Conservation (phyloP, 2,888 invertebrate genomes). For the Andrena bucephala region DNA sequence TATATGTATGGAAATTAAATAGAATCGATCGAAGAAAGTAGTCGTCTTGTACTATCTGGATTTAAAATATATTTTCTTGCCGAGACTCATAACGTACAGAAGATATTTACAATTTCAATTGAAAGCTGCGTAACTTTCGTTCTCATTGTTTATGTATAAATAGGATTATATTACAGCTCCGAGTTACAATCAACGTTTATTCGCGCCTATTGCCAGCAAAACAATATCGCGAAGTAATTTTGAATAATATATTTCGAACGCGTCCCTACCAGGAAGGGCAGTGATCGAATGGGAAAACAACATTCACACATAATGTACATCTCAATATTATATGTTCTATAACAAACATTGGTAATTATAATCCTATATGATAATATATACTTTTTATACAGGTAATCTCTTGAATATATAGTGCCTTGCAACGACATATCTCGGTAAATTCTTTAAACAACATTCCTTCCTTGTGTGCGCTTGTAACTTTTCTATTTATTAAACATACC, state of each 20-base stretch:
- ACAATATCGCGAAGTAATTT: background rate
- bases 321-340: constrained; percentile 7
- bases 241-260: constrained; percentile 12
- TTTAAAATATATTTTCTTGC: background rate
- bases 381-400: constrained; percentile 35
- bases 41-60: background rate
- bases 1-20: constrained; percentile 31
- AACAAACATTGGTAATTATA: constrained; percentile 29
- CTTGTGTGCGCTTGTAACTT: constrained; percentile 24
- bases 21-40: constrained; percentile 5
- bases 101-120: constrained; percentile 20
- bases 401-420: constrained; percentile 30
- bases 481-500: constrained; percentile 14
- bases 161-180: constrained; percentile 36
- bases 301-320: constrained; percentile 11
- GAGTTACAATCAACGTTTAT: constrained; percentile 44
- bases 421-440: constrained; percentile 15
- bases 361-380: constrained; percentile 28
- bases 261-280: constrained; percentile 6
- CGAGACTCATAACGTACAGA: constrained; percentile 3
- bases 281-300: constrained; percentile 3
- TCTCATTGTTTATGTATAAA: constrained; percentile 36
- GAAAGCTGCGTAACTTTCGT: constrained; percentile 31
- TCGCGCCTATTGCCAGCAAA: constrained; percentile 15
- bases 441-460: constrained; percentile 6